Evolutionary conservation across 2,888 invertebrate species (phyloP).

Genomic region (Pristionchus fissidentatus): DNA sequence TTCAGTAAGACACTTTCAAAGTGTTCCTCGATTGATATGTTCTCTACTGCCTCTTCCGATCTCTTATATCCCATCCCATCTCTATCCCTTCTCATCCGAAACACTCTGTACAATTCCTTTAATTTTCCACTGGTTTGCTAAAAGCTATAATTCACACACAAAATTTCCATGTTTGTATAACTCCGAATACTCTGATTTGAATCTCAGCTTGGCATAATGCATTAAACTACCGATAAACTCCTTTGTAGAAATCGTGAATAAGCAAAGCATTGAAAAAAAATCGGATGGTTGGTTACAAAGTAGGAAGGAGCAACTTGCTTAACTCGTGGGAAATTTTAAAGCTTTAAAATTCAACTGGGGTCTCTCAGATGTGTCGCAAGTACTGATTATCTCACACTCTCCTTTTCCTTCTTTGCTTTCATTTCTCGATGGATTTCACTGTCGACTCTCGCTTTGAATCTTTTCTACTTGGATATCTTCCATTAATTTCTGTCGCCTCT

Average conservation of each 20-base stretch:
- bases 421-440: background rate
- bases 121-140: background rate
- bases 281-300: no score
- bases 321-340: no score
- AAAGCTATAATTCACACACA: no score
- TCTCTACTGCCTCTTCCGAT: background rate
- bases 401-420: background rate
- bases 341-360: no score
- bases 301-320: no score
- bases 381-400: constrained; percentile 1
- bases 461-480: background rate
- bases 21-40: background rate
- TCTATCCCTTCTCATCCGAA: background rate
- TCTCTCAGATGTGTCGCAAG: no score
- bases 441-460: background rate
- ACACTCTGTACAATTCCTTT: background rate
- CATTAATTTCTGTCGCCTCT: background rate
- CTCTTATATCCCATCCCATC: background rate
- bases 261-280: no score
- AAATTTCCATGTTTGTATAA: background rate
- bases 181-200: no score
- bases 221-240: no score
- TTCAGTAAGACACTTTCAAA: background rate
- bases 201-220: no score
- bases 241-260: no score